These are phyloP conservation scores for Desmophyllum pertusum DNA, from an alignment of 92 coral and sea anemone species.

Conservation along the genomic window DNA sequence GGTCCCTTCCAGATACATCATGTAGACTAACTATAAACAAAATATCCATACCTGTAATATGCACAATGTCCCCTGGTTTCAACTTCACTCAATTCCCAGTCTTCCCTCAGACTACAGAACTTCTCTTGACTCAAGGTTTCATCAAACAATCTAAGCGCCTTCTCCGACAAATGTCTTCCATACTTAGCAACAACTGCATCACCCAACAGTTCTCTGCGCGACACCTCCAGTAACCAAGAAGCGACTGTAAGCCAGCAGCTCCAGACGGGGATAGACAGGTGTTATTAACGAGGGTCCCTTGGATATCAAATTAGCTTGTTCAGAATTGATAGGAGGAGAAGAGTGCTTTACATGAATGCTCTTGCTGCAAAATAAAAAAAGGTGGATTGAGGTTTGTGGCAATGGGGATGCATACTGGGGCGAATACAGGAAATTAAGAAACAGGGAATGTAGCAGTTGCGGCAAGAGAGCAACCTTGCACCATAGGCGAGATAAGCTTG, in stretches of 20 bases:
- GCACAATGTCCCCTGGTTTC: constrained; percentile 98
- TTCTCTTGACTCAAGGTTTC: constrained; percentile 71
- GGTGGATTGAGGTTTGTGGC: not conserved
- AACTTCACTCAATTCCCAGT: constrained; percentile 96
- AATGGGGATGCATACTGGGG: not conserved
- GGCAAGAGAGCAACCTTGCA: too few species aligned
- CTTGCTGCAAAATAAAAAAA: not conserved
- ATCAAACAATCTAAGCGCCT: constrained; percentile 91
- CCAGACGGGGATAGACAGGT: not conserved
- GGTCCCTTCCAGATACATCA: too few species aligned
- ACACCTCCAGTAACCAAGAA: constrained; percentile 92
- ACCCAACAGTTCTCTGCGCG: constrained; percentile 73
- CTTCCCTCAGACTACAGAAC: constrained; percentile 87
- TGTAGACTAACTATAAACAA: not conserved
- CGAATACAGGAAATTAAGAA: too few species aligned
- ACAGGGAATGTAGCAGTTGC: too few species aligned
- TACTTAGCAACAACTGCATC: constrained; percentile 43
- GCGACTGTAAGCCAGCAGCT: constrained; percentile 63
- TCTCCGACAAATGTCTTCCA: constrained; percentile 75
- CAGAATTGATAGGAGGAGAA: not conserved
- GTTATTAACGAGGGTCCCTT: not conserved
- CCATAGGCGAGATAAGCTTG: too few species aligned
- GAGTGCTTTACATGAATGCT: constrained; percentile 26
- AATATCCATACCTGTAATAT: constrained; percentile 75
- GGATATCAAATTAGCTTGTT: constrained; percentile 4